Evolutionary conservation across 2,888 invertebrate species (phyloP).

Genomic region (Troides oblongomaculatus): DNA sequence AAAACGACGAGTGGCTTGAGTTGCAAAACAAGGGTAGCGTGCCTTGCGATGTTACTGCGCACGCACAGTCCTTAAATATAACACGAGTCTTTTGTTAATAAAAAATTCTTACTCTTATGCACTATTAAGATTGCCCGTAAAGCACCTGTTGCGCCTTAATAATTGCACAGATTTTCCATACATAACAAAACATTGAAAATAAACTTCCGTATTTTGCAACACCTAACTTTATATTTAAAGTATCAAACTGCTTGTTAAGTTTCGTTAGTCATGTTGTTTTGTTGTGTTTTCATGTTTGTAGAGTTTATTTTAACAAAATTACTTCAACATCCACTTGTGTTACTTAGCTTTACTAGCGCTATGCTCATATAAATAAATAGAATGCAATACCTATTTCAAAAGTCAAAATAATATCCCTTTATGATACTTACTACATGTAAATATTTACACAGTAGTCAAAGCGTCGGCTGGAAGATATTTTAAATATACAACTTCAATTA

Average conservation of each 20-base stretch:
- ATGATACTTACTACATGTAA: no score
- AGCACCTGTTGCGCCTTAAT: not conserved
- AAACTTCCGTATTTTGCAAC: not conserved
- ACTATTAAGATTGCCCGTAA: not conserved
- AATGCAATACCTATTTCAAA: no score
- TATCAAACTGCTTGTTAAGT: not conserved
- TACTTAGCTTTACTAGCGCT: no score
- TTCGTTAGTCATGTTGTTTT: not conserved
- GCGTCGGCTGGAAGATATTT: no score
- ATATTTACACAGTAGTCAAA: no score
- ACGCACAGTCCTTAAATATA: conserved; percentile 31
- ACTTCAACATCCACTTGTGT: no score
- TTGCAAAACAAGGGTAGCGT: conserved; percentile 62
- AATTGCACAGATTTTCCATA: not conserved
- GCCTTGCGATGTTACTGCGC: conserved; percentile 34
- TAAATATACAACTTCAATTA: no score
- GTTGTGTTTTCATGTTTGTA: no score
- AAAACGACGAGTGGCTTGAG: conserved; percentile 70
- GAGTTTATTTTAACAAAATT: no score
- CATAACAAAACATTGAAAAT: no score
- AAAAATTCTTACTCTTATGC: not conserved
- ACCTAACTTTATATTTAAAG: not conserved
- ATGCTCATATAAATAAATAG: no score
- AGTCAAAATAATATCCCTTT: no score
- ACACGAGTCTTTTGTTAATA: conserved; percentile 1